Evolutionary conservation across 2,888 invertebrate species (phyloP), one percentile per base, ranked within the genome.

Genomic region (Eretmocerus hayati): DNA sequence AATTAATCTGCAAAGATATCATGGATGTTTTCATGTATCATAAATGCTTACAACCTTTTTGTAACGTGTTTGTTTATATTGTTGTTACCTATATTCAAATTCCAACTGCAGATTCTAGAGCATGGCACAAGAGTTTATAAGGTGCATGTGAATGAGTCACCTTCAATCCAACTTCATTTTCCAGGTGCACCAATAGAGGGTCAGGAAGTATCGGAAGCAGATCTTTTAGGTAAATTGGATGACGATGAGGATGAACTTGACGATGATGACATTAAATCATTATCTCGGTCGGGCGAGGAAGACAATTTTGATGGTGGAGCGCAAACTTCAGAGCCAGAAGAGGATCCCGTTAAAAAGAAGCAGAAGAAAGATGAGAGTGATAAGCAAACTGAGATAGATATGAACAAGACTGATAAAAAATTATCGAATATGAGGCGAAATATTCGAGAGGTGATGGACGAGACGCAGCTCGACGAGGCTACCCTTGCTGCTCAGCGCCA

Each of bases 391-490:
- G 19, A 38, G 2, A 48, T 56, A 2, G 56, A 63, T 1, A 67
- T 69, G 58, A 67, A 67, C 31, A 69, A 67, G 43, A 56, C 60
- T n/a, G 67, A 69, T 44, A 70, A 69, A 45, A 70, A 67, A 44
- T 55, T 64, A 57, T 62, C 79, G 15, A 87, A 86, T 69, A 79
- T 90, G 64, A 77, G 92, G 33, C 80, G 88, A 53, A 92, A 92
- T 65, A 92, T 92, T 59, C 81, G 94, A 48, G 92, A 94, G 74
- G 93, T 95, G 8, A 86, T 94, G 83, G 88, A 90, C 64, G 93
- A 93, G 63, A 89, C 88, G 54, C 90, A 94, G 66, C 73, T 96
- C 54, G 95, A 95, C 67, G 90, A 90, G 54, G 88, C 90, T 13
- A 96, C 95, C 2, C 73, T 93, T 45, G 86, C 87, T 20, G 96